A percentile compares a stretch with the other conserved stretches of the same genome.
Conservation (phyloP, 2,888 invertebrate species). For the Oxytorus armatus region DNA sequence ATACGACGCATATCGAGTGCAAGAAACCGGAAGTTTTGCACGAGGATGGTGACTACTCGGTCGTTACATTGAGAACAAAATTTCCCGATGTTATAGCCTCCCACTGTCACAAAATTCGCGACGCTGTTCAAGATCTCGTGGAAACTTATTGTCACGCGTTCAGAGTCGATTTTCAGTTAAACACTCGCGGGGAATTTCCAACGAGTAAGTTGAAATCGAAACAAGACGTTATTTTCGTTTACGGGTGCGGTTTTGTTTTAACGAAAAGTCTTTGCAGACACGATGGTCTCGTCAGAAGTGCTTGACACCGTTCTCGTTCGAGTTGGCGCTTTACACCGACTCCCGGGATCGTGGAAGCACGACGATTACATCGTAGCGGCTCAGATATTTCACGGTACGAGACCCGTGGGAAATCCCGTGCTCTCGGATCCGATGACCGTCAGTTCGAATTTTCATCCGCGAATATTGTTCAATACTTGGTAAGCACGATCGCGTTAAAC, state of each 20-base stretch:
- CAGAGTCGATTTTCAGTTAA: conserved; percentile 92
- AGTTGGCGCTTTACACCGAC: conserved; percentile 92
- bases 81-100: conserved; percentile 87
- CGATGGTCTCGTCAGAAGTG: conserved; percentile 89
- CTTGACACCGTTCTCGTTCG: conserved; percentile 92
- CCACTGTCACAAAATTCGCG: conserved; percentile 90
- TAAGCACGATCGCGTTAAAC: no score
- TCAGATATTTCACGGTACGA: conserved; percentile 95
- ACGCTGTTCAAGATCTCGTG: conserved; percentile 92
- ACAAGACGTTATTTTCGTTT: neutral
- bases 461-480: conserved; percentile 95
- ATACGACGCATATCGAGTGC: conserved; percentile 82
- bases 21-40: conserved; percentile 88
- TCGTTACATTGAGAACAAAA: conserved; percentile 87
- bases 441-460: conserved; percentile 90
- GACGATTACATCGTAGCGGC: conserved; percentile 94
- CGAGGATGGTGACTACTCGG: conserved; percentile 90
- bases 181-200: conserved; percentile 86
- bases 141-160: conserved; percentile 94
- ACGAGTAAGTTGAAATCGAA: conserved; percentile 82
- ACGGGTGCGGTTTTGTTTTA: neutral
- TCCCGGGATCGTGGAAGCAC: conserved; percentile 91
- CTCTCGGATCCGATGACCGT: conserved; percentile 89
- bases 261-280: conserved; percentile 87
- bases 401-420: conserved; percentile 90